Evolutionary conservation across 1,140 invertebrate genomes (phyloP).

Genomic region (Riptortus pedestris): DNA sequence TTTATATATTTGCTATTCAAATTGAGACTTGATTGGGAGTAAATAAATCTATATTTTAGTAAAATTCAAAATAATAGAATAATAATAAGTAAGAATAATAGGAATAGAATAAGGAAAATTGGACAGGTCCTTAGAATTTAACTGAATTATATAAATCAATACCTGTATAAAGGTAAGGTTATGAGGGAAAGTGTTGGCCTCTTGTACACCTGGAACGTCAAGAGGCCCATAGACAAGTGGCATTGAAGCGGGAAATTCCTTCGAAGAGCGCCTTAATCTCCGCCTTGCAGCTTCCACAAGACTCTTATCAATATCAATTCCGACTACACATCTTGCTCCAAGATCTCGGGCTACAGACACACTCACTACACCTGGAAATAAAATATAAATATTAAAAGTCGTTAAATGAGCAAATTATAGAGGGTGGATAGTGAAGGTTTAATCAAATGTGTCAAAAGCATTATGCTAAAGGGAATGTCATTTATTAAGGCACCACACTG

Average conservation of each 20-base stretch:
- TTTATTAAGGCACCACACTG: no score
- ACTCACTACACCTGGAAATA: conserved; percentile 61
- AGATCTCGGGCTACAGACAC: conserved; percentile 75
- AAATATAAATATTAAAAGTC: background rate
- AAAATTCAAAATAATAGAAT: no score
- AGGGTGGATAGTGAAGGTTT: no score
- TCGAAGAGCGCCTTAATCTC: conserved; percentile 46
- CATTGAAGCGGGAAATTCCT: conserved; percentile 74
- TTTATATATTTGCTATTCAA: no score
- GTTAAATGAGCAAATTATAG: background rate
- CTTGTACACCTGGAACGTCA: conserved; percentile 48
- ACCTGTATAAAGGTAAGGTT: conserved; percentile 82
- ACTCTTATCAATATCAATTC: conserved; percentile 89
- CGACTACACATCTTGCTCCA: conserved; percentile 71
- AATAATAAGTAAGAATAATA: no score
- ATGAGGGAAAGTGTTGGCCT: conserved; percentile 54
- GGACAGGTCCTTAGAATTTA: no score
- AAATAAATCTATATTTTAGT: no score
- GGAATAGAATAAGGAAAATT: no score
- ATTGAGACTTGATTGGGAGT: no score
- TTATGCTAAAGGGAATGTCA: no score
- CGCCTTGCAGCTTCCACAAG: conserved; percentile 50
- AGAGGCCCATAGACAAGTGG: conserved; percentile 70
- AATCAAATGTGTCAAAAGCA: no score
- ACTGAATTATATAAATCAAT: no score